Conservation (phyloP, 2,797 vertebrate species). For the Pelochelys cantorii region DNA sequence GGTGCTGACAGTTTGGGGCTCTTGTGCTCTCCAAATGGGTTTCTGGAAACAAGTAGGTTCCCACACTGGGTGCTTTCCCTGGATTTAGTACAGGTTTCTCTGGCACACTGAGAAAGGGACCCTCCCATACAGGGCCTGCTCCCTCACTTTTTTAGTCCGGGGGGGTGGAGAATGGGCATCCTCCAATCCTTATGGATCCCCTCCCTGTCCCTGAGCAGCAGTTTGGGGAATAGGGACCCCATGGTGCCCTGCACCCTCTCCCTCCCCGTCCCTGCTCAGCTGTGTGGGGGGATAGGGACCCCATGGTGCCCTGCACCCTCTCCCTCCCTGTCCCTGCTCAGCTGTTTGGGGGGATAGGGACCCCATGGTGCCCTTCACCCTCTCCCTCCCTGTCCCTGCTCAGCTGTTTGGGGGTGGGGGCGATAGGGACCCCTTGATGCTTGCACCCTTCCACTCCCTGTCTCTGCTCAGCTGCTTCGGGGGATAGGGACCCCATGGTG, state of each 20-base stretch:
- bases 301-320: background rate
- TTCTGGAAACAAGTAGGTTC: background rate
- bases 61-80: background rate
- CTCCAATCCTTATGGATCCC: background rate
- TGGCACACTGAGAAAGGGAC: background rate
- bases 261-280: background rate
- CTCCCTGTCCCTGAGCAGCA: background rate
- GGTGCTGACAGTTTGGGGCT: background rate
- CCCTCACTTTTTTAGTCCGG: background rate
- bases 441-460: too few relatives aligned
- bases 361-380: too few relatives aligned
- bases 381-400: background rate
- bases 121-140: background rate
- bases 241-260: too few relatives aligned
- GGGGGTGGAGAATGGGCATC: background rate
- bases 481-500: background rate
- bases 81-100: too few relatives aligned
- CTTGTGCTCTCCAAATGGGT: rapidly evolving
- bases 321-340: background rate
- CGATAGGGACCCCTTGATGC: background rate
- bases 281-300: background rate
- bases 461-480: background rate
- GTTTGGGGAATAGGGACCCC: background rate
- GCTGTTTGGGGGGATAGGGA: background rate
- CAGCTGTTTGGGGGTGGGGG: background rate